Conservation (phyloP, 2,797 vertebrate species). For the Eospalax fontanierii region DNA sequence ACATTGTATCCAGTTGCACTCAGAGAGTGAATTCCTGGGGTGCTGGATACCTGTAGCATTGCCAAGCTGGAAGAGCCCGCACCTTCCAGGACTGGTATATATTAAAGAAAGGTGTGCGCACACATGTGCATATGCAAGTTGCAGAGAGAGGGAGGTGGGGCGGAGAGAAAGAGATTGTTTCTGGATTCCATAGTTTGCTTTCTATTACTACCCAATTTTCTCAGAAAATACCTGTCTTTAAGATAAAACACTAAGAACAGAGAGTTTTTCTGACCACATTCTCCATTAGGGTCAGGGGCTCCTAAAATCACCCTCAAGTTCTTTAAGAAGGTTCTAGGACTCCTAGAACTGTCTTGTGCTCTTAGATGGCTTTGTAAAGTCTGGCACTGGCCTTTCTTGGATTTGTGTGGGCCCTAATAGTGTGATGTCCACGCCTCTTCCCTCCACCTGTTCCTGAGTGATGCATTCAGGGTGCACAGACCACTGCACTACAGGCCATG, state of each 20-base stretch:
- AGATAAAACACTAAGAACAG: neutral
- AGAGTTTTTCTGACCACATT: neutral
- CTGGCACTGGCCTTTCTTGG: neutral
- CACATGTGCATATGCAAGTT: neutral
- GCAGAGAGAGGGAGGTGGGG: neutral
- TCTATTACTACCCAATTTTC: neutral
- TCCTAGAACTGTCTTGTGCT: neutral
- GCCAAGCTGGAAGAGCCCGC: neutral
- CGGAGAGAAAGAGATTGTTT: neutral
- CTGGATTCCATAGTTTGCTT: neutral
- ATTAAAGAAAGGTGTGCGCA: neutral
- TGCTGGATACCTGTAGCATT: neutral
- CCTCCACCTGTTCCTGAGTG: neutral
- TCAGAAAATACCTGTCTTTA: conserved; percentile 19
- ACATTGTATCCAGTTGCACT: neutral
- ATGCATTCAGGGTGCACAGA: neutral
- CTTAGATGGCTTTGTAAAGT: neutral
- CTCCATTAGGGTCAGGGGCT: neutral
- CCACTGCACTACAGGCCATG: neutral
- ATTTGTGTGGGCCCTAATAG: no score
- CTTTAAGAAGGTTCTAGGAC: conserved; percentile 38
- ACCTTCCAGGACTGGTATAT: neutral
- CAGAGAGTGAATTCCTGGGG: neutral
- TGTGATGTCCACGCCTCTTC: neutral
- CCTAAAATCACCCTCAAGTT: neutral